A percentile compares a stretch with the other conserved stretches of the same genome.
Conservation (phyloP, 2,113 vertebrate genomes). For the Otocyon megalotis region DNA sequence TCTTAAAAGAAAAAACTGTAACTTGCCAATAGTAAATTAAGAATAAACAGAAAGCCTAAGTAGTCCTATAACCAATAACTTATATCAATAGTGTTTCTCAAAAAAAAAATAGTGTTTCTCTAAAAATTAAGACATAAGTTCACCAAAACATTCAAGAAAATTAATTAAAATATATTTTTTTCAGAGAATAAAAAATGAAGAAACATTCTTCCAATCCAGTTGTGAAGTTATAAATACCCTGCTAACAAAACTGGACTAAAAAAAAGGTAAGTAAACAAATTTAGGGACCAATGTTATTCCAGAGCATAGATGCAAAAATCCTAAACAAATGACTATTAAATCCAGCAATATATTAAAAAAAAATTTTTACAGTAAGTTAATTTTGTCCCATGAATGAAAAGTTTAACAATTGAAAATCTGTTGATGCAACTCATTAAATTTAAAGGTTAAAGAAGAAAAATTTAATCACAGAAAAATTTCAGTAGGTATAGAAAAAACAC, state of each 20-base stretch:
- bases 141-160: not conserved
- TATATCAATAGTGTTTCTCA: not conserved
- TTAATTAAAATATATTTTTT: not conserved
- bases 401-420: not conserved
- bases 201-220: not conserved
- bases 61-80: not conserved
- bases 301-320: not conserved
- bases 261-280: not conserved
- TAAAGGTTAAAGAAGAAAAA: slow-evolving; percentile 1
- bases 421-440: not conserved
- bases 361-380: not conserved
- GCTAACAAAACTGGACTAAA: not conserved
- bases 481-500: not conserved
- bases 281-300: not conserved
- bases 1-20: slow-evolving; percentile 13
- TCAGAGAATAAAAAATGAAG: not conserved
- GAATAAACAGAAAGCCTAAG: not conserved
- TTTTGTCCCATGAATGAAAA: not conserved
- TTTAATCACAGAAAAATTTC: not conserved
- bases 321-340: not conserved
- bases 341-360: not conserved
- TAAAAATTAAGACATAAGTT: slow-evolving; percentile 18
- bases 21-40: not conserved
- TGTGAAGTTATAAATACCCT: not conserved
- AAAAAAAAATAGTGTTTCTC: not conserved